Evolutionary conservation across 2,797 vertebrate species (phyloP).

Genomic region (Takifugu ocellatus): DNA sequence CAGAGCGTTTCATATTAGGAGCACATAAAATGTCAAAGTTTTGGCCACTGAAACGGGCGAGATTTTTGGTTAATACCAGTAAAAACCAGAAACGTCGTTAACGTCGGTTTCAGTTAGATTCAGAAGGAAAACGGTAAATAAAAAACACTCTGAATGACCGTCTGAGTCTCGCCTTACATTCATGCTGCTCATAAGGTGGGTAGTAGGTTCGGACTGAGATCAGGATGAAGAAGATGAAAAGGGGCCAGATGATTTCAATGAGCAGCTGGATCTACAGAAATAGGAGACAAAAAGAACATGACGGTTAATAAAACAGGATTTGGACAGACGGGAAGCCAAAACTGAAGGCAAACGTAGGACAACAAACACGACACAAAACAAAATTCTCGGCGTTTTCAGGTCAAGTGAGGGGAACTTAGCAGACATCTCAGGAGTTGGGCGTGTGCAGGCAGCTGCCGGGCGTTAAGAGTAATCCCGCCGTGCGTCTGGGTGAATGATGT

Average conservation of each 20-base stretch:
- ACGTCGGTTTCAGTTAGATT: too few species aligned
- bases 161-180: slow-evolving; percentile 82
- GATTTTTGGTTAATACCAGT: too few species aligned
- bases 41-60: too few species aligned
- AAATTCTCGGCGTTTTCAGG: not conserved
- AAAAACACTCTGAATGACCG: not conserved
- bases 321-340: not conserved
- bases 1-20: not conserved
- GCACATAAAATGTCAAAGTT: not conserved
- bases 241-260: slow-evolving; percentile 94
- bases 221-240: slow-evolving; percentile 97
- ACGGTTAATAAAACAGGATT: not conserved
- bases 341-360: not conserved
- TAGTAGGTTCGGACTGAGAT: slow-evolving; percentile 92
- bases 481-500: slow-evolving; percentile 42
- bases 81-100: too few species aligned
- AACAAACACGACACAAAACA: not conserved
- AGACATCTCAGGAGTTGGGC: not conserved
- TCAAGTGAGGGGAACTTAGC: not conserved
- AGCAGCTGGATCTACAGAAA: slow-evolving; percentile 86
- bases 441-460: slow-evolving; percentile 18
- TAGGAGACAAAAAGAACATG: slow-evolving; percentile 17
- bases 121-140: not conserved
- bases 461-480: slow-evolving; percentile 37
- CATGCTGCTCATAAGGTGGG: slow-evolving; percentile 95